These are phyloP conservation scores for Heteractis magnifica DNA, from an alignment of 92 coral and sea anemone species.

Conservation along the genomic window DNA sequence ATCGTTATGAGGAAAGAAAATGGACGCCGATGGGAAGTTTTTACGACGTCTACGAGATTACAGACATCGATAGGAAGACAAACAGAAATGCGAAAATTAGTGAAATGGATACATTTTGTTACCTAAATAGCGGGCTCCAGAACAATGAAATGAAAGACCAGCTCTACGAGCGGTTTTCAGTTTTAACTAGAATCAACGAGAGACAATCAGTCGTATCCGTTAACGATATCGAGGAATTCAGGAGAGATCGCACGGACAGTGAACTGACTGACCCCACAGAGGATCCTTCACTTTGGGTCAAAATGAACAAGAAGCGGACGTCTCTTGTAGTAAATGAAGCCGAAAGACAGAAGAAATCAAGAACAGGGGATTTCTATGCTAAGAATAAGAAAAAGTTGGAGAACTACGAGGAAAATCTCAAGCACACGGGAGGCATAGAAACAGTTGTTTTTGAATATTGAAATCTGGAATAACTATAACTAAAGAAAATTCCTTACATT, in stretches of 20 bases:
- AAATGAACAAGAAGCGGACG: slow-evolving; percentile 22
- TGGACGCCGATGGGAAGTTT: slow-evolving; percentile 5
- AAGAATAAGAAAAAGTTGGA: slow-evolving; percentile 18
- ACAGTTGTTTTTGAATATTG: slow-evolving; percentile 18
- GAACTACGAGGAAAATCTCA: slow-evolving; percentile 6
- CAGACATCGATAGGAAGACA: background rate
- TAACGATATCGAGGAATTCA: background rate
- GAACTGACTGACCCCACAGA: slow-evolving; percentile 4
- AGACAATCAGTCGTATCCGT: background rate
- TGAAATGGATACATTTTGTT: background rate
- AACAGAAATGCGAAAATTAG: background rate
- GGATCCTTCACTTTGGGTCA: background rate
- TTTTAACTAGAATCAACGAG: background rate
- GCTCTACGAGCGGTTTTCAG: background rate
- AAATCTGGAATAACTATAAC: background rate
- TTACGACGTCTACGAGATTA: background rate
- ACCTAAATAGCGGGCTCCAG: background rate
- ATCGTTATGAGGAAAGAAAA: slow-evolving; percentile 3
- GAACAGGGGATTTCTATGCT: slow-evolving; percentile 26
- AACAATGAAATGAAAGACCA: background rate
- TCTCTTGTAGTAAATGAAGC: slow-evolving; percentile 11
- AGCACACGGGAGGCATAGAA: slow-evolving; percentile 8
- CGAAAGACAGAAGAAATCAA: slow-evolving; percentile 29
- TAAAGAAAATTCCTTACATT: too few relatives aligned
- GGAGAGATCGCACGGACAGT: background rate